Evolutionary conservation across 2,888 invertebrate genomes (phyloP).

Genomic region (Apotomis turbidana): DNA sequence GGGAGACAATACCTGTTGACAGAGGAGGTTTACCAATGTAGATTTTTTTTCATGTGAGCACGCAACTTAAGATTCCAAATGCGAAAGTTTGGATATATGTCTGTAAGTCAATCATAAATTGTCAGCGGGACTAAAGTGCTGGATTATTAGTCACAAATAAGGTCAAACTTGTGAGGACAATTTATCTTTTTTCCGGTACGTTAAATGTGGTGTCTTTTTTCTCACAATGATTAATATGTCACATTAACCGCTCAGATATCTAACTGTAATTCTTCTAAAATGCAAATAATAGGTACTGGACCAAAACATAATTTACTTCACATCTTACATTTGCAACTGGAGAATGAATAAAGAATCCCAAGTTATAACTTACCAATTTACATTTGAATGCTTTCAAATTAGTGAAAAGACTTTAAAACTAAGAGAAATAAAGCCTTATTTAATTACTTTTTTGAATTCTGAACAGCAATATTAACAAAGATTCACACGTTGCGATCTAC

Average conservation of each 20-base stretch:
- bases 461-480: slow-evolving; percentile 5
- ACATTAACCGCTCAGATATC: too few relatives aligned
- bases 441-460: neutral
- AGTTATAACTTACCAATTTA: neutral
- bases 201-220: too few relatives aligned
- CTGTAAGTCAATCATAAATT: slow-evolving; percentile 10
- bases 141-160: neutral
- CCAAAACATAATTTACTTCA: neutral
- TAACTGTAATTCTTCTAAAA: too few relatives aligned
- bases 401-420: neutral
- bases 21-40: slow-evolving; percentile 28
- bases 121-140: neutral
- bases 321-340: neutral
- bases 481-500: slow-evolving; percentile 48
- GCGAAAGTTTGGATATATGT: slow-evolving; percentile 13
- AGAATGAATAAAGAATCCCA: neutral
- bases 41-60: slow-evolving; percentile 33
- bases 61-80: slow-evolving; percentile 23
- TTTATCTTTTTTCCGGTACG: too few relatives aligned
- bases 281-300: neutral
- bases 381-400: neutral
- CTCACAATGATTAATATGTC: too few relatives aligned
- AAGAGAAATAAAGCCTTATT: slow-evolving; percentile 3
- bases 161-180: too few relatives aligned
- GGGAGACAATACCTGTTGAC: slow-evolving; percentile 34